These are phyloP conservation scores for Crotalus horridus DNA, from an alignment of 2,113 vertebrate species.

Conservation along the genomic window DNA sequence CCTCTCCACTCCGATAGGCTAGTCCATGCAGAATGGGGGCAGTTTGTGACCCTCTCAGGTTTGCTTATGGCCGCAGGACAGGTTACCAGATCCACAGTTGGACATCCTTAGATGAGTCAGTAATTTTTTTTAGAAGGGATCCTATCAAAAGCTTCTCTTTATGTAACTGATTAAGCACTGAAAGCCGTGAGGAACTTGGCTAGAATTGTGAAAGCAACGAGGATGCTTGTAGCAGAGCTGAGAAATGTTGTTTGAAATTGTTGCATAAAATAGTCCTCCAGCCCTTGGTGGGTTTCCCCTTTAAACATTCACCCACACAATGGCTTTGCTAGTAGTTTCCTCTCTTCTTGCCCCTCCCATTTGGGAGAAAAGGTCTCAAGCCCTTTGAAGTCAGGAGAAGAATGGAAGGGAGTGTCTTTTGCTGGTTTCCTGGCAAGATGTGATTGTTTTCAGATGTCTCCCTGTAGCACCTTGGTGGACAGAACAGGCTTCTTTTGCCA, in stretches of 20 bases:
- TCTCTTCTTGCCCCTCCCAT: neutral
- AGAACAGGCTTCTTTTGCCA: neutral
- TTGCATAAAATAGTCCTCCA: neutral
- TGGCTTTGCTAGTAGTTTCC: neutral
- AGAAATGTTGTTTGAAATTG: neutral
- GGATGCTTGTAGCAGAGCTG: no score
- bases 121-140: neutral
- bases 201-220: neutral
- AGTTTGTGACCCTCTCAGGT: neutral
- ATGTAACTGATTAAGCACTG: neutral
- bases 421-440: neutral
- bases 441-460: neutral
- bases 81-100: neutral
- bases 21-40: neutral
- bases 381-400: neutral
- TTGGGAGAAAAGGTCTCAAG: neutral
- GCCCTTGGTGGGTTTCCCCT: neutral
- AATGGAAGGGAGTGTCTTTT: neutral
- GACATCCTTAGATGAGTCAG: neutral
- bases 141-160: neutral
- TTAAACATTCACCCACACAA: neutral
- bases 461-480: neutral
- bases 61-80: neutral
- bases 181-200: neutral
- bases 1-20: neutral